A percentile compares a stretch with the other conserved stretches of the same genome.
Evolutionary conservation across 2,888 invertebrate genomes (phyloP).

Genomic region (Polydrusus pterygomalis): DNA sequence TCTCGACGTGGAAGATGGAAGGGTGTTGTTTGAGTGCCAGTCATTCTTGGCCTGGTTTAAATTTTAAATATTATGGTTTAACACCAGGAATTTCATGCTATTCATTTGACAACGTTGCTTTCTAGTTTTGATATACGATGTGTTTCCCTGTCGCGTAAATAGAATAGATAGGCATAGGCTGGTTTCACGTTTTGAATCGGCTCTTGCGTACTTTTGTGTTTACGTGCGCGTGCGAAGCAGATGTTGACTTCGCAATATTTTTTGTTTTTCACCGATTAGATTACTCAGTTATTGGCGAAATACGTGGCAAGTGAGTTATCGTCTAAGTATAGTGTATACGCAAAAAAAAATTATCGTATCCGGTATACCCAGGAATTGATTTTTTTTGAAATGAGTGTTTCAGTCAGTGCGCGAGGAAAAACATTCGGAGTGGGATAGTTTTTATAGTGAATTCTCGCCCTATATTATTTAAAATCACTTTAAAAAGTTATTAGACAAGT

Average conservation of each 20-base stretch:
- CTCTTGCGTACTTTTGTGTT: conserved; percentile 22
- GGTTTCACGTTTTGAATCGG: conserved; percentile 8
- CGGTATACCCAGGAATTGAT: not conserved
- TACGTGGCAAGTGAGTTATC: conserved; percentile 16
- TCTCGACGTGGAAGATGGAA: not conserved
- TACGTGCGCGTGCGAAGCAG: conserved; percentile 30
- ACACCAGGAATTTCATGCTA: conserved; percentile 1
- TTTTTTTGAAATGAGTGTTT: not conserved
- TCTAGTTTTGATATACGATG: conserved; percentile 6
- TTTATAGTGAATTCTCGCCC: not conserved
- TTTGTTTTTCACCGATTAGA: conserved; percentile 26
- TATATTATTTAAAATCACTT: not conserved
- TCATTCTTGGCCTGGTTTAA: conserved; percentile 11
- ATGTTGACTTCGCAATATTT: conserved; percentile 43
- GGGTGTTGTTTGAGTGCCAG: not conserved
- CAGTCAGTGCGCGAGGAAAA: not conserved
- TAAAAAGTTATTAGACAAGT: not conserved
- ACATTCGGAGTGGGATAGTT: not conserved
- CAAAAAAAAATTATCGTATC: not conserved
- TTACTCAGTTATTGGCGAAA: conserved; percentile 28
- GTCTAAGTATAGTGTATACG: not conserved
- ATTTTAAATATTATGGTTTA: not conserved
- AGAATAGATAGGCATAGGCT: conserved; percentile 20
- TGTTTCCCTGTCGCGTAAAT: conserved; percentile 29
- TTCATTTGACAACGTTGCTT: conserved; percentile 35